A percentile compares a stretch with the other conserved stretches of the same genome.
Evolutionary conservation across 2,797 vertebrate species (phyloP).

Genomic region (Remorina albescens): DNA sequence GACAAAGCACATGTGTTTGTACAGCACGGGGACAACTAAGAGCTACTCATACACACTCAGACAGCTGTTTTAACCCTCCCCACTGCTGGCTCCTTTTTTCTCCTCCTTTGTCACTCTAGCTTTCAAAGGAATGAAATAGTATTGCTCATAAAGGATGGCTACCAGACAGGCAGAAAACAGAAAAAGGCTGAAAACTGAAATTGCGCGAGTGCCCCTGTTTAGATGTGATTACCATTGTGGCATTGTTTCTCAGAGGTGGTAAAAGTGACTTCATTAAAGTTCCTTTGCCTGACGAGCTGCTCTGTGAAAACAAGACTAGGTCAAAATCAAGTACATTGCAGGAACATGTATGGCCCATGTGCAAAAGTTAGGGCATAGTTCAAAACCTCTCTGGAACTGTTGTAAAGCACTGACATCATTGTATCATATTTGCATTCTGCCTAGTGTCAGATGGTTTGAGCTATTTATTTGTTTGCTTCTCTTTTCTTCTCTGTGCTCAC

Average conservation of each 20-base stretch:
- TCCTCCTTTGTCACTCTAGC: slow-evolving; percentile 48
- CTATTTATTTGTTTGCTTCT: no score
- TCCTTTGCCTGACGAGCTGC: slow-evolving; percentile 49
- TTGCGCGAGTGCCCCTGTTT: slow-evolving; percentile 38
- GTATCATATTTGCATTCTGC: no score
- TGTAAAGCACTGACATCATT: no score
- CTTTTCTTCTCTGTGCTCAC: no score
- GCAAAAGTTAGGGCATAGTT: neutral
- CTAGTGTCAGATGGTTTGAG: no score
- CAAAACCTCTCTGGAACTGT: no score
- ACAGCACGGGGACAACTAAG: slow-evolving; percentile 66
- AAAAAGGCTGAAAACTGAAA: slow-evolving; percentile 47
- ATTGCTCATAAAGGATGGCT: slow-evolving; percentile 40
- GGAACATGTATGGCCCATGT: no score
- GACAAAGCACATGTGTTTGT: slow-evolving; percentile 81
- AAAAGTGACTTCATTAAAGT: slow-evolving; percentile 55
- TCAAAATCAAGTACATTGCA: neutral
- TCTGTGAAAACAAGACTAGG: slow-evolving; percentile 26
- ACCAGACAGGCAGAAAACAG: slow-evolving; percentile 21
- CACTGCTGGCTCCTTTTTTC: slow-evolving; percentile 33
- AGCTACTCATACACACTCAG: slow-evolving; percentile 67
- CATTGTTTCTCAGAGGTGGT: slow-evolving; percentile 53
- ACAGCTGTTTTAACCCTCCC: slow-evolving; percentile 66
- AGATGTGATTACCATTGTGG: no score
- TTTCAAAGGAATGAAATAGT: slow-evolving; percentile 63